Conservation (phyloP, 2,797 vertebrate genomes). For the Poliocrania exsul region DNA sequence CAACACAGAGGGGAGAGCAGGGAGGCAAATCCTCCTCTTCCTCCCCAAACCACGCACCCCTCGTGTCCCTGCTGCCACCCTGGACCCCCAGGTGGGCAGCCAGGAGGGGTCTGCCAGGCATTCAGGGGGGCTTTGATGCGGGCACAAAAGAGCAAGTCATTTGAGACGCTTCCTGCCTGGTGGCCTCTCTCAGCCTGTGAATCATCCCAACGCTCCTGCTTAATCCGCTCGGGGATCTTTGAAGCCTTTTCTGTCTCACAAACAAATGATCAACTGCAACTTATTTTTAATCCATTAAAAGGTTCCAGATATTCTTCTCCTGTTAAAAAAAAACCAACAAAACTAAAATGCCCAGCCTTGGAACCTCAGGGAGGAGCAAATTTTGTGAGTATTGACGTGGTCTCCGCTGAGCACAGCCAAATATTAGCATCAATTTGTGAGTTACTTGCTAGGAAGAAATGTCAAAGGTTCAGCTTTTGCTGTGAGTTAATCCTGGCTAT, state of each 20-base stretch:
- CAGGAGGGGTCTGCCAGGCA: neutral
- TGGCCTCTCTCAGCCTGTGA: constrained; percentile 33
- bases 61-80: neutral
- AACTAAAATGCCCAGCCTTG: neutral
- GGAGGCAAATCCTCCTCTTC: neutral
- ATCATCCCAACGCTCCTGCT: neutral
- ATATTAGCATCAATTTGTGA: constrained; percentile 20
- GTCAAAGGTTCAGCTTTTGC: constrained; percentile 28
- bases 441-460: constrained; percentile 1
- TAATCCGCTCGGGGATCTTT: constrained; percentile 47
- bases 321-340: neutral
- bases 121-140: neutral
- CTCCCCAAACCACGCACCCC: neutral
- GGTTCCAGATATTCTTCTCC: constrained; percentile 26
- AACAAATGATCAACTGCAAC: constrained; percentile 60
- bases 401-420: neutral
- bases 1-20: accelerated
- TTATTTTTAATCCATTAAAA: constrained; percentile 66
- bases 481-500: constrained; percentile 7
- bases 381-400: neutral
- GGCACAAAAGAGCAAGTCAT: constrained; percentile 39
- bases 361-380: neutral
- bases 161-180: constrained; percentile 40
- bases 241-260: constrained; percentile 55
- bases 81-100: neutral